Evolutionary conservation across 2,113 vertebrate species (phyloP).

Genomic region (Catharus bicknelli): DNA sequence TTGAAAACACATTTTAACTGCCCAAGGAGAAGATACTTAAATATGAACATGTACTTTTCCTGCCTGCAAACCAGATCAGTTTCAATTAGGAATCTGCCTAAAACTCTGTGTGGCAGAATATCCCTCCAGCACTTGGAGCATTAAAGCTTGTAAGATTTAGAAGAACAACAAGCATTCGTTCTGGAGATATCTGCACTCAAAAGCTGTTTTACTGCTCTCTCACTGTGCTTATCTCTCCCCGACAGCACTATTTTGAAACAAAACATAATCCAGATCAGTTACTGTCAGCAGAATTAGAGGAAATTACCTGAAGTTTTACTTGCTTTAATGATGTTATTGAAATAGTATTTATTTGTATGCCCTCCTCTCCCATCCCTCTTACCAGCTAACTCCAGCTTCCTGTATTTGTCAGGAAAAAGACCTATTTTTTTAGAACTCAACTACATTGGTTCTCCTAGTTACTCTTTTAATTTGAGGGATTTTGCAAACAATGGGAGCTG

Average conservation of each 20-base stretch:
- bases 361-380: not conserved
- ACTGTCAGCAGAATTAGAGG: conserved; percentile 37
- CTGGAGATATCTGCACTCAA: not conserved
- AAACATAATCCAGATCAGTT: conserved; percentile 44
- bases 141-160: conserved; percentile 17
- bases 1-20: conserved; percentile 30
- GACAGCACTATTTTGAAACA: conserved; percentile 39
- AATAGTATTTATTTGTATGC: not conserved
- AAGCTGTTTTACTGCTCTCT: not conserved
- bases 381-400: not conserved
- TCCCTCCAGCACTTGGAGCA: not conserved
- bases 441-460: not conserved
- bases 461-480: not conserved
- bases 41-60: conserved; percentile 34
- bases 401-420: conserved; percentile 21
- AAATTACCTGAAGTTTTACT: conserved; percentile 55
- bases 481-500: not conserved
- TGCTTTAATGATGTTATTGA: conserved; percentile 7
- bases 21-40: not conserved
- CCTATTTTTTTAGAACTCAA: not conserved
- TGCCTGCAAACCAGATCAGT: conserved; percentile 27
- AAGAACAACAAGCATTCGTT: not conserved
- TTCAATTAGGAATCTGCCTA: conserved; percentile 32
- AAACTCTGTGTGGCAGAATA: not conserved
- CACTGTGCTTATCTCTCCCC: conserved; percentile 18